phyloP scores from a whole-genome alignment of 2,113 vertebrate species.

The Illadopsis cleaveri region DNA sequence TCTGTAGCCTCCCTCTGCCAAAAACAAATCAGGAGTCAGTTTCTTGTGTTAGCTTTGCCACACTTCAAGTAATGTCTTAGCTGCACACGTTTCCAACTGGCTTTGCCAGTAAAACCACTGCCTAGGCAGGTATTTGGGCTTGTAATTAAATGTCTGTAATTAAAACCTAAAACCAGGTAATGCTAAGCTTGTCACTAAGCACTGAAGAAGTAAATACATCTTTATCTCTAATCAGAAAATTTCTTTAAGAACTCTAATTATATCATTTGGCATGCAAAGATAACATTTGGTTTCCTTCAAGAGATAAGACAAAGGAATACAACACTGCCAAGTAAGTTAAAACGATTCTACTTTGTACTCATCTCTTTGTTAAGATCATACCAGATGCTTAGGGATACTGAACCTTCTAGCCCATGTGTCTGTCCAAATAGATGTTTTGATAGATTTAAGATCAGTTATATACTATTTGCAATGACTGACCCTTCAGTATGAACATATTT shows the following conservation, averaged over 20 bases:
- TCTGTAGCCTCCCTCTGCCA: background rate
- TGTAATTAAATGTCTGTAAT: background rate
- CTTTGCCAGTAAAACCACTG: background rate
- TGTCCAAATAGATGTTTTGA: background rate
- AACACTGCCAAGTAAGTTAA: background rate
- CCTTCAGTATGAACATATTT: background rate
- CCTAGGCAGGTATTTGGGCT: background rate
- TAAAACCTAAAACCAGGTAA: background rate
- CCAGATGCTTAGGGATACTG: background rate
- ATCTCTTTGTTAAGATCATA: background rate
- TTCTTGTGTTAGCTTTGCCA: background rate
- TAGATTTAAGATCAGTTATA: background rate
- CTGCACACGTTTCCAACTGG: accelerated
- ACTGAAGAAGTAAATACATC: background rate
- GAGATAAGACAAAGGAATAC: background rate
- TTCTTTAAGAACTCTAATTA: background rate
- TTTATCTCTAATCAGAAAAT: background rate
- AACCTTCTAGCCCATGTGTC: background rate
- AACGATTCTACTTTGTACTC: background rate
- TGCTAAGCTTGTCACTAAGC: background rate
- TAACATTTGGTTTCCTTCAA: background rate
- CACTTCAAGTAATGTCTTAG: background rate
- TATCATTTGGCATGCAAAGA: background rate
- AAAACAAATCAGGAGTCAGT: background rate
- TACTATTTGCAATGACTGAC: background rate